Conservation (phyloP, 2,797 vertebrate species). For the Etheostoma perlongum region DNA sequence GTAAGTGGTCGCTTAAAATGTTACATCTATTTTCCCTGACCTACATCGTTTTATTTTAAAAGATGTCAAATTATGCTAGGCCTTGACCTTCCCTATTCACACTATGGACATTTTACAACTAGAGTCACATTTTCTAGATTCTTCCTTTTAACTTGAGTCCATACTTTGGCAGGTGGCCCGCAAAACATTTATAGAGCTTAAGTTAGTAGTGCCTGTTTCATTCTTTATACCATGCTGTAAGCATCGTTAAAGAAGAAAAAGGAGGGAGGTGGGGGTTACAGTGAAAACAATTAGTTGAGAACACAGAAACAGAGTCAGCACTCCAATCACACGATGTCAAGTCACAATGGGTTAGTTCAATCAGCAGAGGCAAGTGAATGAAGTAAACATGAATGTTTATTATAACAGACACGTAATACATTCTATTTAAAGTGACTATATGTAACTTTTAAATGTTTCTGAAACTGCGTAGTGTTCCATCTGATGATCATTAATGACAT, state of each 20-base stretch:
- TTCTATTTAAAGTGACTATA: too few species aligned
- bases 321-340: neutral
- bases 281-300: slow-evolving; percentile 37
- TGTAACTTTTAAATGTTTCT: too few species aligned
- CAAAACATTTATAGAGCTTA: slow-evolving; percentile 49
- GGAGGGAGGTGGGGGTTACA: neutral
- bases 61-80: slow-evolving; percentile 19
- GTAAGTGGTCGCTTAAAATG: neutral
- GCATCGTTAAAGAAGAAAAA: slow-evolving; percentile 22
- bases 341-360: neutral
- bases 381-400: too few species aligned
- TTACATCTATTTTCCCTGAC: slow-evolving; percentile 13
- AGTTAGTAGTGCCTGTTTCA: slow-evolving; percentile 42
- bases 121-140: slow-evolving; percentile 52
- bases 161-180: slow-evolving; percentile 35
- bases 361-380: too few species aligned
- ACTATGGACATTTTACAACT: slow-evolving; percentile 44
- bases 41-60: slow-evolving; percentile 41
- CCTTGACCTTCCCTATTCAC: slow-evolving; percentile 53
- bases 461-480: too few species aligned
- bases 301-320: slow-evolving; percentile 33
- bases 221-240: slow-evolving; percentile 18
- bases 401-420: too few species aligned
- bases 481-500: too few species aligned
- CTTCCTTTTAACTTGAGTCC: slow-evolving; percentile 44